Evolutionary conservation across 1,140 invertebrate species (phyloP).

Genomic region (Drosophila eugracilis): DNA sequence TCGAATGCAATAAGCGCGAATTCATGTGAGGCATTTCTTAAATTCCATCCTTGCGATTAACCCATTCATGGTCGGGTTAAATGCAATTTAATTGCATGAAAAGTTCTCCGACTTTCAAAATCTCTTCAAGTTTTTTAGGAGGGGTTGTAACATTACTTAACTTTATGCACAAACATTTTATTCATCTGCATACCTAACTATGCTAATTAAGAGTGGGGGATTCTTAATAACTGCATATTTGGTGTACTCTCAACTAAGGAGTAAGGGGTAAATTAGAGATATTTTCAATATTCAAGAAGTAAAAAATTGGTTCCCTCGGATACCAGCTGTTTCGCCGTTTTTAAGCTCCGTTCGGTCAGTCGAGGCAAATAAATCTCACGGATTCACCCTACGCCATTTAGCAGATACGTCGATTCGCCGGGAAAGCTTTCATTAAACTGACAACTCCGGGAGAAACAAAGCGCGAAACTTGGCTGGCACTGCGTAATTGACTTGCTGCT

Average conservation of each 20-base stretch:
- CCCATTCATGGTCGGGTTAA: neutral
- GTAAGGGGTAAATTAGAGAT: neutral
- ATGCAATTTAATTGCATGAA: no score
- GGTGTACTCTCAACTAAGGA: neutral
- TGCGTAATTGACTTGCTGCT: constrained; percentile 72
- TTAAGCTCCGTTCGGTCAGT: constrained; percentile 5
- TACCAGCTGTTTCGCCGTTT: constrained; percentile 3
- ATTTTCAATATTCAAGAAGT: constrained; percentile 21
- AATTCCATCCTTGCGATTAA: neutral
- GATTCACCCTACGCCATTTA: constrained; percentile 27
- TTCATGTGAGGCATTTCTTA: constrained; percentile 11
- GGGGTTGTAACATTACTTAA: no score
- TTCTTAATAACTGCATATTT: neutral
- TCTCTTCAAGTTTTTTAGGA: neutral
- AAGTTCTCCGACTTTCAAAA: neutral
- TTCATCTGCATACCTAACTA: neutral
- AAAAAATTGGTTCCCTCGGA: constrained; percentile 1
- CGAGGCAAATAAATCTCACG: constrained; percentile 32
- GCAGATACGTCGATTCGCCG: constrained; percentile 35
- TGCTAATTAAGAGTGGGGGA: no score
- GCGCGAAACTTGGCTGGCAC: constrained; percentile 59
- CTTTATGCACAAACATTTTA: no score
- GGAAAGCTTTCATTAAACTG: constrained; percentile 67
- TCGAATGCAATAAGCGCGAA: constrained; percentile 30
- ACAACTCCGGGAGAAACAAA: constrained; percentile 40